Evolutionary conservation across 1,140 invertebrate species (phyloP), one percentile per base, ranked within the genome.

Genomic region (Meteorus sp.): DNA sequence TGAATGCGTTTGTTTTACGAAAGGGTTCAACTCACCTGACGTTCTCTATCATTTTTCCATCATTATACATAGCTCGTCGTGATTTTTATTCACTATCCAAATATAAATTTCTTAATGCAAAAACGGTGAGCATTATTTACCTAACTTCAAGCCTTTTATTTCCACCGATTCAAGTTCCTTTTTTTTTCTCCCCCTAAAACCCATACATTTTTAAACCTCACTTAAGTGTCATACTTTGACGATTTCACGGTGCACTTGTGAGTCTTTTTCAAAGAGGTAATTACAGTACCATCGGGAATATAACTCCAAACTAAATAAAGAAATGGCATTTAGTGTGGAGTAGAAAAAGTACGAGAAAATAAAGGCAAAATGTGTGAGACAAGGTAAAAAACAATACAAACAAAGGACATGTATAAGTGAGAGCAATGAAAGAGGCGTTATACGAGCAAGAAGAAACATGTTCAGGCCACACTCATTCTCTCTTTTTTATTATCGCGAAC

Each of bases 361-460:
- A n/a, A 2, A 31, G 11, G 6, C 6, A 31, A 0, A 1, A 31
- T 8, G 29, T 31, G 2, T 8, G 29, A 31, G 11, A 31, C 6
- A 8, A 31, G 1, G 1, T 31, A 2, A 8, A 31, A 8, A 8
- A 1, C 6, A 31, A 11, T 31, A 1, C 29, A 1, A 31, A 6
- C 29, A 31, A 8, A 1, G 29, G 29, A 31, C 6, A 31, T 31
- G 11, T 31, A 31, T n/a, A n/a, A n/a, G 4, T 2, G 17, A 55
- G 53, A 44, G 44, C 44, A 56, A 56, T 56, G 55, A 56, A 56
- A 56, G 44, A 47, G 44, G 33, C 31, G 52, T 54, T 54, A 55
- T 39, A 44, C 41, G n/a, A 44, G 19, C 19, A 1, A 5, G 19
- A 39, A 55, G n/a, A n/a, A n/a, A n/a, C n/a, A 39, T 35, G 29